Conservation (phyloP, 2,113 vertebrate species). For the Herpetotheres cachinnans region DNA sequence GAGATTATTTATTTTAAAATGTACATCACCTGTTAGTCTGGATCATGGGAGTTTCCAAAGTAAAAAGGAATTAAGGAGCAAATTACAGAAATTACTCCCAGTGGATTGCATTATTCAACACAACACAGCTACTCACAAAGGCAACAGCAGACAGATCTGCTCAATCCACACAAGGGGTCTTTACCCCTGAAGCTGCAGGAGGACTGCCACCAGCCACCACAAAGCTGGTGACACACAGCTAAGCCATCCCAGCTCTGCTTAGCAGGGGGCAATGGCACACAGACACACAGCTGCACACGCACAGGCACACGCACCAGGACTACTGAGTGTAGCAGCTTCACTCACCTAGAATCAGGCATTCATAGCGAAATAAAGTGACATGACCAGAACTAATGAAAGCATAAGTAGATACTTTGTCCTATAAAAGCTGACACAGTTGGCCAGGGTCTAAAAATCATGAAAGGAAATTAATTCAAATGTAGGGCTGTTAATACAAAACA, state of each 20-base stretch:
- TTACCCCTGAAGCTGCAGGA: background rate
- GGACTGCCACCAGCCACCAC: background rate
- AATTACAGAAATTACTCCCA: background rate
- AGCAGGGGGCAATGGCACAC: background rate
- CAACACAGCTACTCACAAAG: background rate
- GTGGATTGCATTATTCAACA: background rate
- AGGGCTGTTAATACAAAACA: background rate
- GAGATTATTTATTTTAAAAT: background rate
- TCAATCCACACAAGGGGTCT: rapidly evolving
- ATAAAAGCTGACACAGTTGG: background rate
- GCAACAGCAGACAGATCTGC: background rate
- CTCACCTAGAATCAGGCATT: background rate
- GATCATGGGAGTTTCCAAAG: background rate
- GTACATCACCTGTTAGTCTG: background rate
- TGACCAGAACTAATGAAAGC: background rate
- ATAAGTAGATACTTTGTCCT: background rate
- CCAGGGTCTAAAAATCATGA: background rate
- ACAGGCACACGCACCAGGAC: background rate
- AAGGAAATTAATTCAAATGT: background rate
- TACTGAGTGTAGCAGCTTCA: background rate
- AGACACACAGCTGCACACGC: background rate
- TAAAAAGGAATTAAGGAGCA: background rate
- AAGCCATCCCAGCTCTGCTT: background rate
- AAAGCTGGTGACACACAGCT: background rate
- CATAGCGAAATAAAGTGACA: background rate